Evolutionary conservation across 2,888 invertebrate species (phyloP), one percentile per base, ranked within the genome.

Genomic region (Asteroscopus sphinx): DNA sequence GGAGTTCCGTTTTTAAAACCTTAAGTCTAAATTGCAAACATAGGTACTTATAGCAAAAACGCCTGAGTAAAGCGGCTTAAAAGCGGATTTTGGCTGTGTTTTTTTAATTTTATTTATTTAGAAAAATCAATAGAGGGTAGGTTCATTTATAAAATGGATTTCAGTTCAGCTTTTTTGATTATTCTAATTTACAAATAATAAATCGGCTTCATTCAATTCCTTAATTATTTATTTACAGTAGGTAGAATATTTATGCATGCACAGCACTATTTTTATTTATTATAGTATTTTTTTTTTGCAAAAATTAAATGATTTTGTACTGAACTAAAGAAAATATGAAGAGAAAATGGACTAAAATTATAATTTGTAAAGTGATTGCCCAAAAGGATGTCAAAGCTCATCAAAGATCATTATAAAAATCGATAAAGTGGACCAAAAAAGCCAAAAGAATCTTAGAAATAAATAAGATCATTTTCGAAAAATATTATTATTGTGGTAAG

Each of bases 401-500:
- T 78, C 30, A 48, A 61, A 72, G 63, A 69, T 58, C 47, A 42
- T 65, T 70, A 68, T 76, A 65, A 76, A 77, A 77, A 68, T 68
- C 62, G 75, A 68, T 79, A 80, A 80, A 80, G 81, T 81, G 77
- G 79, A 81, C 81, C 77, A 67, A 75, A 77, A 74, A 59, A 70
- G 68, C 76, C 60, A 74, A 71, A 70, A 60, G 60, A 77, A 80
- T 69, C 69, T 71, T 77, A 80, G 69, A 79, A 80, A 80, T 75
- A 81, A 76, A 76, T 65, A 77, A 74, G 59, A 62, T 80, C 66
- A 49, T 70, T 79, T 80, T 89, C 83, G 77, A 89, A 89, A 90
- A 89, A 90, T 90, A 90, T 85, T 26, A 51, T 77, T 56, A 65
- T 80, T 33, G 56, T 76, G 69, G 80, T 85, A 89, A 88, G 88